Conservation (phyloP, 2,113 vertebrate genomes). For the Cryptotis parvus region DNA sequence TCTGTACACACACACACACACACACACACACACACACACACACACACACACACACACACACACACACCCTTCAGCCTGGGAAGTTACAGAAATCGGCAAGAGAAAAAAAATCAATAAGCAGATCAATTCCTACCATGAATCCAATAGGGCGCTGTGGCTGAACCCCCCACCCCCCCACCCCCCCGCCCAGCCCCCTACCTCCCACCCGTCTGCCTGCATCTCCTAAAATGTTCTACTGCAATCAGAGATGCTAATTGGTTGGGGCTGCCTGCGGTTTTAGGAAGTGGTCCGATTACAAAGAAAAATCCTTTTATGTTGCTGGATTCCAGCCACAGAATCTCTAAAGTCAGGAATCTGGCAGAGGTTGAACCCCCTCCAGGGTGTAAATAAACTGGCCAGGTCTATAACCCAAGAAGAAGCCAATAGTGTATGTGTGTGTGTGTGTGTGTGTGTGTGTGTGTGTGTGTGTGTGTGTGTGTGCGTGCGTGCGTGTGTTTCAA, state of each 20-base stretch:
- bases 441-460: no score
- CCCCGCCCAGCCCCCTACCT: not conserved
- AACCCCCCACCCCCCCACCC: not conserved
- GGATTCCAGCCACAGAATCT: conserved; percentile 73
- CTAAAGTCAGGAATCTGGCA: conserved; percentile 65
- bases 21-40: not conserved
- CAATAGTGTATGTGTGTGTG: conserved; percentile 67
- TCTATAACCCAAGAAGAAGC: conserved; percentile 75
- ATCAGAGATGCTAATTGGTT: conserved; percentile 80
- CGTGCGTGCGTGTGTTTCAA: conserved; percentile 55
- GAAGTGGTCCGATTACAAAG: conserved; percentile 82
- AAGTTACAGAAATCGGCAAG: conserved; percentile 58
- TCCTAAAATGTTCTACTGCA: conserved; percentile 63
- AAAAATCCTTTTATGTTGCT: conserved; percentile 72
- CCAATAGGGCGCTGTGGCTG: conserved; percentile 54
- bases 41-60: not conserved
- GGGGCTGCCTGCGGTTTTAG: conserved; percentile 77
- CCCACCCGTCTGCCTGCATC: conserved; percentile 37
- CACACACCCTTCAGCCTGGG: not conserved
- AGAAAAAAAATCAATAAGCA: conserved; percentile 61
- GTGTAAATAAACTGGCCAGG: conserved; percentile 58
- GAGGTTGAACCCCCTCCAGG: conserved; percentile 64
- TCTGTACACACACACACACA: not conserved
- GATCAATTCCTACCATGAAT: conserved; percentile 62
- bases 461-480: conserved; percentile 5